Base-by-base conservation (phyloP, 2,888 invertebrate genomes). In the Lacanobia wlatinum region DNA sequence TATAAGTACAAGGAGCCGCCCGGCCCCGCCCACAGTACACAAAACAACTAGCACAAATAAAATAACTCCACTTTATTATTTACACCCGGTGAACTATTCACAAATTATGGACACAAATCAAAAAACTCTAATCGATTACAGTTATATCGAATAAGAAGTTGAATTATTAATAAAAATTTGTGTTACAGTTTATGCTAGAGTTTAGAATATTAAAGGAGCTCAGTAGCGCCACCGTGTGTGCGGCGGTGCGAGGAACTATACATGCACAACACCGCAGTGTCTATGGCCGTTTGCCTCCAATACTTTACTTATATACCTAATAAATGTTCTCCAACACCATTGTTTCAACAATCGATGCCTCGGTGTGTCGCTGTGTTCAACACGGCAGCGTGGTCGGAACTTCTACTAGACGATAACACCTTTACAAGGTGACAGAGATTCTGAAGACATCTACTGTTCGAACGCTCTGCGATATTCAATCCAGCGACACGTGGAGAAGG, bases 221-320 rank as follows among this genome's bases (percentile, higher is more conserved):
- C 90, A 93, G 91, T 93, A 91, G 93, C 94, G 94, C 94, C 95
- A 93, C 95, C 93, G 92, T 92, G 87, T 88, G 89, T 89, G 93
- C 94, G 94, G 94, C 92, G 92, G 94, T 94, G 95, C 96, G 95
- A 96, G 96, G 96, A 96, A 96, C 96, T 95, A 95, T 96, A 94
- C 95, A 95, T 94, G 94, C 95, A 93, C 94, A 93, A 93, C 94
- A 94, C 94, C 95, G 94, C 93, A 92, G 94, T 94, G 94, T 94
- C 90, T 94, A 95, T 95, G 95, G 95, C 95, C 91, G 89, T 93
- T 92, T 92, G 93, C 94, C 94, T 94, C 90, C 92, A 92, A 93
- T 93, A 95, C 94, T 93, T 93, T 94, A 95, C 93, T 94, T 95
- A 94, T 90, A 94, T 90, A 93, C 88, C 92, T 93, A 94, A 93